Evolutionary conservation across 2,797 vertebrate species (phyloP).

Genomic region (Ficedula albicollis): DNA sequence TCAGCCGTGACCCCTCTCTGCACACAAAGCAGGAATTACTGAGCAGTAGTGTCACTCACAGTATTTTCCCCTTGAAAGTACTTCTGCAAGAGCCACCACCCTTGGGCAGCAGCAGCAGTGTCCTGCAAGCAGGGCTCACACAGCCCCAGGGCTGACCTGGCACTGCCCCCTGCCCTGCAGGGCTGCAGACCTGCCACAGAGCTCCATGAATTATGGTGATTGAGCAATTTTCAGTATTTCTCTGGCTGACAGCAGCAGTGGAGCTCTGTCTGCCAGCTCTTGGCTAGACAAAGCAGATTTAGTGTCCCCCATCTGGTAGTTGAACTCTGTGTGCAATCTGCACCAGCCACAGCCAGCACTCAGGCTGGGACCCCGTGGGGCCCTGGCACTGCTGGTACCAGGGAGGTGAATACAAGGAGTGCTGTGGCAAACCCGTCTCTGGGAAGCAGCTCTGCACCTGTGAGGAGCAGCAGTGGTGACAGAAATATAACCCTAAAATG

Average conservation of each 20-base stretch:
- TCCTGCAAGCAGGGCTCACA: not conserved
- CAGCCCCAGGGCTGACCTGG: not conserved
- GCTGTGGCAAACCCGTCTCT: not conserved
- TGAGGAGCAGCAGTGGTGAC: not conserved
- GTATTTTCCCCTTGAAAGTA: not conserved
- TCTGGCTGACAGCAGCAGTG: conserved; percentile 46
- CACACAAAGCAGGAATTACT: conserved; percentile 48
- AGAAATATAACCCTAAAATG: not conserved
- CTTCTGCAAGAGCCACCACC: not conserved
- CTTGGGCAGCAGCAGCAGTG: not conserved
- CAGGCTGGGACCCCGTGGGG: not conserved
- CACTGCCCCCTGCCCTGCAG: not conserved
- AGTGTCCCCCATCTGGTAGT: conserved; percentile 62
- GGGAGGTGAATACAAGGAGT: not conserved
- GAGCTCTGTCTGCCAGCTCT: conserved; percentile 60
- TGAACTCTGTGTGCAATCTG: conserved; percentile 42
- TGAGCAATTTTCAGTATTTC: conserved; percentile 52
- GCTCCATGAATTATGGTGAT: conserved; percentile 28
- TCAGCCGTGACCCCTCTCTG: conserved; percentile 32
- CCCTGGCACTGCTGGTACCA: not conserved
- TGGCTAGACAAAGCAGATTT: conserved; percentile 64
- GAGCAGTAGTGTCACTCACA: not conserved
- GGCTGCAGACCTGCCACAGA: conserved; percentile 27
- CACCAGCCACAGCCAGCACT: not conserved
- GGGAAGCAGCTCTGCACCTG: not conserved